Conservation (phyloP, 2,888 invertebrate species). For the Sminthurinus aureus region DNA sequence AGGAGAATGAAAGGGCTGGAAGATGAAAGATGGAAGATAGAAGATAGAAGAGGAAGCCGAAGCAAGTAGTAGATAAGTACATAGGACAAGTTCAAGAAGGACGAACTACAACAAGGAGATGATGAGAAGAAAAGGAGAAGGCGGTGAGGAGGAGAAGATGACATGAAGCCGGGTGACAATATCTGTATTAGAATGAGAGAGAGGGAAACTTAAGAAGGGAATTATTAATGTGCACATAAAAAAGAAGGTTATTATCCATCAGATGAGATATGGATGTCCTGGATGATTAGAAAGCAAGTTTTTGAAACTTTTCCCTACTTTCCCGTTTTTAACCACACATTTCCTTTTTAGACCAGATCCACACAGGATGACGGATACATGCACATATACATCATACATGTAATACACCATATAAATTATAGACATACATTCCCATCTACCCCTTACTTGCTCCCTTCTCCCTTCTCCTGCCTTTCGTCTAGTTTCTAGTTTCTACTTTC, state of each 20-base stretch:
- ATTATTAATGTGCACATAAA: slow-evolving; percentile 28
- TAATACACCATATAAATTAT: no score
- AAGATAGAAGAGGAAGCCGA: background rate
- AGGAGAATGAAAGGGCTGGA: background rate
- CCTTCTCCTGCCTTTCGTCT: background rate
- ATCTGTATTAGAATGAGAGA: background rate
- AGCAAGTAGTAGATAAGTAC: background rate
- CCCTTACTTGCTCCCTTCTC: background rate
- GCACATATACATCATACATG: no score
- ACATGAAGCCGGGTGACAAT: slow-evolving; percentile 3
- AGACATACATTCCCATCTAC: no score
- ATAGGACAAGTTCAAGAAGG: no score
- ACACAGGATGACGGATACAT: no score
- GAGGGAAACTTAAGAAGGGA: slow-evolving; percentile 21
- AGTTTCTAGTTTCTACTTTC: no score
- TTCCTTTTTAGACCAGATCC: no score
- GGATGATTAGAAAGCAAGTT: background rate
- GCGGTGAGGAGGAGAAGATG: background rate
- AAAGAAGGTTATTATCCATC: slow-evolving; percentile 24
- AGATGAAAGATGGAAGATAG: background rate
- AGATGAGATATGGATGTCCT: slow-evolving; percentile 19
- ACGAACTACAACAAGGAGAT: no score
- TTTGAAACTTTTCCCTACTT: background rate
- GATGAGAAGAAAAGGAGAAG: background rate
- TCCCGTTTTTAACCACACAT: no score